Percentiles rank a stretch among this genome's conserved stretches.
Conservation (phyloP, 2,888 invertebrate species). For the Cosmopolites sordidus region DNA sequence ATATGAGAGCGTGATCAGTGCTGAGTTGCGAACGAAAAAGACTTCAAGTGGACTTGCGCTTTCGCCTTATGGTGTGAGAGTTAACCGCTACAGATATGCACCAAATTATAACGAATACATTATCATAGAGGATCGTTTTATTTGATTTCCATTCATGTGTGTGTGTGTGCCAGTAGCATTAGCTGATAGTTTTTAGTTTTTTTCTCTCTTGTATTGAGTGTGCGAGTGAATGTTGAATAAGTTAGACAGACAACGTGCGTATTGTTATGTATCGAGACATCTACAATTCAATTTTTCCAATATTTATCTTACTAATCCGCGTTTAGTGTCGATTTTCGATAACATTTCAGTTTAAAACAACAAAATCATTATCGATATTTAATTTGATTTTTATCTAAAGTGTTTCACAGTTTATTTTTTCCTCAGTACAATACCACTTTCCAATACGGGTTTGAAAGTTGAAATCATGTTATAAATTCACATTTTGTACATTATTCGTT, state of each 20-base stretch:
- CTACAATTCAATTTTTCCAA: neutral
- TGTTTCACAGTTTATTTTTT: neutral
- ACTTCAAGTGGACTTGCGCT: neutral
- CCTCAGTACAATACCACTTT: neutral
- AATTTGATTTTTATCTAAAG: neutral
- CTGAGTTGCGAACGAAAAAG: too few relatives aligned
- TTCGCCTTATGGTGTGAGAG: neutral
- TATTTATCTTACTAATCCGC: neutral
- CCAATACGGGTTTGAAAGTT: neutral
- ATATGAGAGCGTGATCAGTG: too few relatives aligned
- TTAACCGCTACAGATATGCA: neutral
- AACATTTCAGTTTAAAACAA: neutral
- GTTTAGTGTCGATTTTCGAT: neutral
- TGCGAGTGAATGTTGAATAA: neutral
- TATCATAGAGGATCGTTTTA: neutral
- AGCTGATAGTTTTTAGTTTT: neutral
- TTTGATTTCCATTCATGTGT: conserved; percentile 1
- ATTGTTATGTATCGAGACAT: neutral
- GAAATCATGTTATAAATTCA: neutral
- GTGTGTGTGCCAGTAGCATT: neutral
- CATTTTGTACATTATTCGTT: too few relatives aligned
- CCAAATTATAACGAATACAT: neutral
- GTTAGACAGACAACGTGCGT: neutral
- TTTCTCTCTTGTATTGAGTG: neutral
- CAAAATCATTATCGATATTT: neutral